These are phyloP conservation scores for Corapipo altera DNA, from an alignment of 2,113 vertebrate genomes.

Conservation along the genomic window DNA sequence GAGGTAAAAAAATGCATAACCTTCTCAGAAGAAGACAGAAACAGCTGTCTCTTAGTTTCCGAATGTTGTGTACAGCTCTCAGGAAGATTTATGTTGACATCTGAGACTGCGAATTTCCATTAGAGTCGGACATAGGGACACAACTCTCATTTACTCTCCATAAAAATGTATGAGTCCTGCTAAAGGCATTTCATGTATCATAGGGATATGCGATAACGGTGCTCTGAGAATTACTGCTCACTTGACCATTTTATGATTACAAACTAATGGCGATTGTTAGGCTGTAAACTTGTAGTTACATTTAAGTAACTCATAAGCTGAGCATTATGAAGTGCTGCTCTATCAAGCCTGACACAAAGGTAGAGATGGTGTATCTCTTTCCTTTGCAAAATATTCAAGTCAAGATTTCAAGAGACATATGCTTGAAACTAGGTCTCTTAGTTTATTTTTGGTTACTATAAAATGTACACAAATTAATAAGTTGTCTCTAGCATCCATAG, in stretches of 20 bases:
- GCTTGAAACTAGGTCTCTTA: not conserved
- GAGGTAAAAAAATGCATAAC: not conserved
- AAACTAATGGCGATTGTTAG: slow-evolving; percentile 10
- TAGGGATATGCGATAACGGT: not conserved
- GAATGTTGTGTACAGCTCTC: not conserved
- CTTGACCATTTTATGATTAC: slow-evolving; percentile 51
- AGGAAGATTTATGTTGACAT: slow-evolving; percentile 24
- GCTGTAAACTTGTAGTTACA: slow-evolving; percentile 1
- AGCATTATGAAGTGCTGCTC: not conserved
- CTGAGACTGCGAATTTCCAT: slow-evolving; percentile 12
- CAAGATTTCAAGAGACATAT: not conserved
- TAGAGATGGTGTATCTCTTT: not conserved
- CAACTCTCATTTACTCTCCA: slow-evolving; percentile 23
- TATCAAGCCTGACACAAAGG: not conserved
- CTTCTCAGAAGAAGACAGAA: not conserved
- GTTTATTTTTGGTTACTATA: not conserved
- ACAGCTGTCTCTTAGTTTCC: not conserved
- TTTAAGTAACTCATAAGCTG: not conserved
- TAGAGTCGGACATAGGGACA: not conserved
- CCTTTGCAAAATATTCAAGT: not conserved
- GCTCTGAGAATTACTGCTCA: slow-evolving; percentile 30
- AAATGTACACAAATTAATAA: rapidly evolving
- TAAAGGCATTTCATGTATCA: slow-evolving; percentile 20
- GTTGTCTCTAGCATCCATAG: not conserved
- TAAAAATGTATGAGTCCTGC: slow-evolving; percentile 43